A percentile compares a stretch with the other conserved stretches of the same genome.
Conservation (phyloP, 2,888 invertebrate genomes). For the Aleiodes leptofemur region DNA sequence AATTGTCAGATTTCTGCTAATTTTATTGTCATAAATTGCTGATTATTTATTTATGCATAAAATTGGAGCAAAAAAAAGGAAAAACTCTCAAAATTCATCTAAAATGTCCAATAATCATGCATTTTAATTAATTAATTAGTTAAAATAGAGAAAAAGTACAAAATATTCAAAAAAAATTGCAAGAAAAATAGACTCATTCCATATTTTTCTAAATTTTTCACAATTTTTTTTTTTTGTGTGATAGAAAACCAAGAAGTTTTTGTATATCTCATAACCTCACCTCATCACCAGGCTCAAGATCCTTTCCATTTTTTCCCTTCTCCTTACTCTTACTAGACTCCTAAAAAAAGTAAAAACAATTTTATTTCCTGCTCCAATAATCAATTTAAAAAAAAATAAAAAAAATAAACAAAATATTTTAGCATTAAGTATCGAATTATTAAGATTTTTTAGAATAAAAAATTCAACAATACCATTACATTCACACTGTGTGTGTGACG, state of each 20-base stretch:
- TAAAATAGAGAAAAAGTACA: no score
- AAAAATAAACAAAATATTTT: background rate
- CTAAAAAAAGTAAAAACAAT: conserved; percentile 64
- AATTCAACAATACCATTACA: conserved; percentile 28
- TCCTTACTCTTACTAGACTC: conserved; percentile 72
- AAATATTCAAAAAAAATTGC: no score
- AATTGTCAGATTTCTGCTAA: no score
- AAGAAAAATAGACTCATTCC: no score
- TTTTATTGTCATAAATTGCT: no score
- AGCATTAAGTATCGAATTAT: background rate
- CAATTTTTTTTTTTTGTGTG: conserved; percentile 30
- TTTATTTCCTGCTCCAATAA: background rate
- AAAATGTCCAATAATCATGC: no score
- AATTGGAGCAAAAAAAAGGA: no score
- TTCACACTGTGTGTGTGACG: background rate
- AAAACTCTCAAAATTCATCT: no score
- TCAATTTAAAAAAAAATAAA: conserved; percentile 11
- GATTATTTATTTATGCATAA: no score
- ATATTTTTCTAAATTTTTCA: conserved; percentile 1
- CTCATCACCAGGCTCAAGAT: conserved; percentile 72
- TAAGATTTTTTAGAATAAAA: background rate
- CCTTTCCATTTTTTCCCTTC: conserved; percentile 74
- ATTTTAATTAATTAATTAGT: no score
- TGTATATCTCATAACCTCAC: conserved; percentile 67
- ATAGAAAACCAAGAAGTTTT: conserved; percentile 50